Evolutionary conservation across 2,888 invertebrate genomes (phyloP).

Genomic region (Colletes collaris): DNA sequence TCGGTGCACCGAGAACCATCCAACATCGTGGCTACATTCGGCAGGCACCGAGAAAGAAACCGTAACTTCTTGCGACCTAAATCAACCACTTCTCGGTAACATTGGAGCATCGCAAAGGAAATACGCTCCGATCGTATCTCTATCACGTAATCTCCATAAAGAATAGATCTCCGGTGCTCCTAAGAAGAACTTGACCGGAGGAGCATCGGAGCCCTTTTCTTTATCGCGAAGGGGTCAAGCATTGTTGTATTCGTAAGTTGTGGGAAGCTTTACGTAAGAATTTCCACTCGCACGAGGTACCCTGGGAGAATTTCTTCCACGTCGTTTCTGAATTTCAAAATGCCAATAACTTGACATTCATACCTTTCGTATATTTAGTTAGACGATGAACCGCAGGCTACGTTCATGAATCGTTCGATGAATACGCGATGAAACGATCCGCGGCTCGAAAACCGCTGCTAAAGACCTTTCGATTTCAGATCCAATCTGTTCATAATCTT

Average conservation of each 20-base stretch:
- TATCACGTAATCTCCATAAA: slow-evolving; percentile 65
- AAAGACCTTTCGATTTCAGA: no score
- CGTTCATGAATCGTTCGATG: not conserved
- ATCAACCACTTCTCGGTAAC: slow-evolving; percentile 47
- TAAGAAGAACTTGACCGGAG: slow-evolving; percentile 38
- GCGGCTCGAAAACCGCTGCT: not conserved
- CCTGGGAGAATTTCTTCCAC: slow-evolving; percentile 8
- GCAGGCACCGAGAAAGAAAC: slow-evolving; percentile 41
- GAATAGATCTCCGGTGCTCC: slow-evolving; percentile 48
- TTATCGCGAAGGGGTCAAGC: slow-evolving; percentile 58
- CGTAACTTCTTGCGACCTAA: slow-evolving; percentile 38
- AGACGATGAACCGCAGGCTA: slow-evolving; percentile 8
- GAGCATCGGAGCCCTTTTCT: slow-evolving; percentile 43
- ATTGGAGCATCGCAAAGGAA: slow-evolving; percentile 48
- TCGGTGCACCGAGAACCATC: slow-evolving; percentile 11
- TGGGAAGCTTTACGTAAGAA: slow-evolving; percentile 48
- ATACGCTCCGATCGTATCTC: slow-evolving; percentile 60
- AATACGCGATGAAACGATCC: not conserved
- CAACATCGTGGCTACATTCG: slow-evolving; percentile 42
- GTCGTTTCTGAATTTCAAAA: slow-evolving; percentile 27
- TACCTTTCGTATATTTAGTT: not conserved
- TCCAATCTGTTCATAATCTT: no score
- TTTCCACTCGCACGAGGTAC: slow-evolving; percentile 22
- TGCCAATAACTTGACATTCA: not conserved
- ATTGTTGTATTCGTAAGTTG: slow-evolving; percentile 49